Evolutionary conservation across 2,113 vertebrate genomes (phyloP).

Genomic region (Podarcis cretensis): DNA sequence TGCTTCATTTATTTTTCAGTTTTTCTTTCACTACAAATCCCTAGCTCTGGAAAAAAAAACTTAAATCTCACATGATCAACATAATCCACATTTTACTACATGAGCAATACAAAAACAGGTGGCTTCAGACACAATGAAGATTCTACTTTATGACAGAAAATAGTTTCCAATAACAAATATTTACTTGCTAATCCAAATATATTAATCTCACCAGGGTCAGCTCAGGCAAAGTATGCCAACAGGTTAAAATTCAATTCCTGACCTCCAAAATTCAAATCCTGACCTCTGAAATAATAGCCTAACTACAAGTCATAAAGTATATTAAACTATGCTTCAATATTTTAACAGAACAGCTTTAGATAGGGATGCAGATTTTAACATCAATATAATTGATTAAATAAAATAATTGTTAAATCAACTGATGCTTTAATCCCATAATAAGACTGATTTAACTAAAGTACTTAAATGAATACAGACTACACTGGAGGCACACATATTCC

Average conservation of each 20-base stretch:
- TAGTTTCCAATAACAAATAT: slow-evolving; percentile 19
- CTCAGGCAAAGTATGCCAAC: slow-evolving; percentile 37
- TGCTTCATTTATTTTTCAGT: background rate
- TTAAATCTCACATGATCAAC: background rate
- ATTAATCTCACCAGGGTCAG: slow-evolving; percentile 30
- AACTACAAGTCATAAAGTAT: slow-evolving; percentile 16
- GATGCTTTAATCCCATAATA: background rate
- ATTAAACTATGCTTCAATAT: background rate
- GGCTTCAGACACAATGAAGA: slow-evolving; percentile 22
- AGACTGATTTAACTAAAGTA: background rate
- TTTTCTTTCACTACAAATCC: slow-evolving; percentile 5
- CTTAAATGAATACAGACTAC: background rate
- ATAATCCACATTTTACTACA: background rate
- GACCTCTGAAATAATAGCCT: slow-evolving; percentile 8
- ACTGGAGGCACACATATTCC: no score
- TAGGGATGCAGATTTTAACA: background rate
- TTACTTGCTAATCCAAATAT: slow-evolving; percentile 29
- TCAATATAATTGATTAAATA: background rate
- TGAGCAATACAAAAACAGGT: background rate
- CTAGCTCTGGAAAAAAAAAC: slow-evolving; percentile 22
- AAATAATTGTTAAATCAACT: background rate
- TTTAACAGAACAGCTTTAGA: background rate
- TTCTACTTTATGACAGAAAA: slow-evolving; percentile 13
- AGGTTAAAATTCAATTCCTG: slow-evolving; percentile 20
- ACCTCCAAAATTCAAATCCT: slow-evolving; percentile 10